A percentile compares a stretch with the other conserved stretches of the same genome.
Evolutionary conservation across 2,113 vertebrate species (phyloP).

Genomic region (Eira barbara): DNA sequence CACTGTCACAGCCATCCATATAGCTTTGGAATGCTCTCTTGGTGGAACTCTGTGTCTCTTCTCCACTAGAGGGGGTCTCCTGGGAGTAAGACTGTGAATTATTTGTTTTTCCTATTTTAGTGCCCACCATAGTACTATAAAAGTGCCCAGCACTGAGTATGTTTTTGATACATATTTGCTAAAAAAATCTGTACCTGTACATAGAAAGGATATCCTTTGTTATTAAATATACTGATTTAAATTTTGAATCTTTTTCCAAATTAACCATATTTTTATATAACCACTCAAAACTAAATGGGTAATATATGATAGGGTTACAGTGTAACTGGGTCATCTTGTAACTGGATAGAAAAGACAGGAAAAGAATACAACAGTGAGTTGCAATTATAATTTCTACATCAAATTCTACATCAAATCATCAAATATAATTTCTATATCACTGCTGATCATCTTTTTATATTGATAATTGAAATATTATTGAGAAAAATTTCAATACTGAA

Average conservation of each 20-base stretch:
- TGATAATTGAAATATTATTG: background rate
- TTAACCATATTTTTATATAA: background rate
- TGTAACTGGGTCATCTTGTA: background rate
- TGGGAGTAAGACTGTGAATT: background rate
- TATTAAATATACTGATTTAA: background rate
- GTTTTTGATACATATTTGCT: background rate
- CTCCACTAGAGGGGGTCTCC: background rate
- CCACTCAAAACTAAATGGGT: background rate
- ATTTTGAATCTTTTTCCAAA: background rate
- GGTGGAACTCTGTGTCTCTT: background rate
- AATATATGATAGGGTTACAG: background rate
- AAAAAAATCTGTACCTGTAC: background rate
- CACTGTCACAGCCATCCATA: background rate
- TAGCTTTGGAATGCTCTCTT: background rate
- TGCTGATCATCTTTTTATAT: constrained; percentile 4
- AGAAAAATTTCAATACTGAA: background rate
- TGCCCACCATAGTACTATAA: background rate
- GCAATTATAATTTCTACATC: background rate
- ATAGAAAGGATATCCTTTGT: background rate
- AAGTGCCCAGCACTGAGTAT: background rate
- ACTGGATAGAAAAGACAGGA: background rate
- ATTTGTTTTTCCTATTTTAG: background rate
- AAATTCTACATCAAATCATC: no score
- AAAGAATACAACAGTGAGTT: background rate
- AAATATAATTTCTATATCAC: background rate